phyloP scores from a whole-genome alignment of 2,113 vertebrate species.

The Corythoichthys intestinalis region DNA sequence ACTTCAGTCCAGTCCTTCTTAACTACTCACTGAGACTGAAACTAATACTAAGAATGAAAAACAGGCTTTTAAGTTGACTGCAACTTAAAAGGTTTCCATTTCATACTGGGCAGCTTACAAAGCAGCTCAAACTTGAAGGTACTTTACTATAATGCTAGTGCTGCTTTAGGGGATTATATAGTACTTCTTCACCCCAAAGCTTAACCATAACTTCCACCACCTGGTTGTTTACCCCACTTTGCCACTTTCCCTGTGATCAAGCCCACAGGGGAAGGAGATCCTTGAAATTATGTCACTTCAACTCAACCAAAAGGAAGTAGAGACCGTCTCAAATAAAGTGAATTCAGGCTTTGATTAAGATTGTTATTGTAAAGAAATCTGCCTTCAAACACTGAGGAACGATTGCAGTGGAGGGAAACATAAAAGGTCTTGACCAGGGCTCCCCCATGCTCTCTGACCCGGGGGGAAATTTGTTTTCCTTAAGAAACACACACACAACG shows the following conservation, averaged over 20 bases:
- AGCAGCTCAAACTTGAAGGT: slow-evolving; percentile 3
- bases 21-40: not conserved
- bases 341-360: slow-evolving; percentile 72
- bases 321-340: slow-evolving; percentile 44
- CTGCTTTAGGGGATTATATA: slow-evolving; percentile 16
- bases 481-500: slow-evolving; percentile 40
- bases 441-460: slow-evolving; percentile 51
- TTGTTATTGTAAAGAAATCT: slow-evolving; percentile 76
- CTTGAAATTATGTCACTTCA: slow-evolving; percentile 64
- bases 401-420: slow-evolving; percentile 49
- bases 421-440: slow-evolving; percentile 56
- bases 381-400: slow-evolving; percentile 68
- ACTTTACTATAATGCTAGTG: slow-evolving; percentile 21
- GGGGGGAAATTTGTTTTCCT: slow-evolving; percentile 67
- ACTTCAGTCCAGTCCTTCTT: slow-evolving; percentile 7
- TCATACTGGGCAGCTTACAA: not conserved
- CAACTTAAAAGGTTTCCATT: slow-evolving; percentile 18
- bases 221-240: slow-evolving; percentile 49
- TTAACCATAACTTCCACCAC: slow-evolving; percentile 38
- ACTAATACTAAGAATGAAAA: not conserved
- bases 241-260: slow-evolving; percentile 51
- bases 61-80: slow-evolving; percentile 4
- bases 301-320: slow-evolving; percentile 34
- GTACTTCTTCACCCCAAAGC: slow-evolving; percentile 26
- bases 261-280: slow-evolving; percentile 44